These are phyloP conservation scores for Otolemur garnettii DNA, from an alignment of 2,113 vertebrate genomes.

Conservation along the genomic window DNA sequence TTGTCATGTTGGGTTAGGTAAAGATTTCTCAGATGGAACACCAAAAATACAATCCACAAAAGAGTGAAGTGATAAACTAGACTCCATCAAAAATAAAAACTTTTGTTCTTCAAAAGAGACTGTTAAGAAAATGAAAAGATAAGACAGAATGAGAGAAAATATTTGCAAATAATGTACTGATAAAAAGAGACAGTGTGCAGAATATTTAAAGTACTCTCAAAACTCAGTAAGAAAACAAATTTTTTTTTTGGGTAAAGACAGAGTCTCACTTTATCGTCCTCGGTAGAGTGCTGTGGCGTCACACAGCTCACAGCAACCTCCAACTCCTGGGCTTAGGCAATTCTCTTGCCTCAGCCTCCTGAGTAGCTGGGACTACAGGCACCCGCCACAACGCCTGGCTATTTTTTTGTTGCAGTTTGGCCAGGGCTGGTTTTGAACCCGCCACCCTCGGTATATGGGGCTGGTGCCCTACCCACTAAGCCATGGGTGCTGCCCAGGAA, in stretches of 20 bases:
- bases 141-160: not conserved
- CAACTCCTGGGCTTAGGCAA: too few species aligned
- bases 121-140: conserved; percentile 19
- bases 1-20: not conserved
- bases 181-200: not conserved
- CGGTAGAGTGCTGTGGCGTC: too few species aligned
- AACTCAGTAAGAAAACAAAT: too few species aligned
- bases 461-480: not conserved
- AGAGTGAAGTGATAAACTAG: not conserved
- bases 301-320: too few species aligned
- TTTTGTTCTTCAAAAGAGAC: conserved; percentile 2
- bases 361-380: too few species aligned
- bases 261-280: too few species aligned
- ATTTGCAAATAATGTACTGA: not conserved
- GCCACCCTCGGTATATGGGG: too few species aligned
- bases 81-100: conserved; percentile 9
- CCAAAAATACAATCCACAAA: not conserved
- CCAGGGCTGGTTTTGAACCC: too few species aligned
- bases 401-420: too few species aligned
- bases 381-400: too few species aligned
- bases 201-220: not conserved
- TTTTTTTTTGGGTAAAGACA: too few species aligned
- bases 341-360: too few species aligned
- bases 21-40: not conserved
- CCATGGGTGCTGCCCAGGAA: not conserved